Evolutionary conservation across 2,888 invertebrate genomes (phyloP).

Genomic region (Xanthorhoe spadicearia): DNA sequence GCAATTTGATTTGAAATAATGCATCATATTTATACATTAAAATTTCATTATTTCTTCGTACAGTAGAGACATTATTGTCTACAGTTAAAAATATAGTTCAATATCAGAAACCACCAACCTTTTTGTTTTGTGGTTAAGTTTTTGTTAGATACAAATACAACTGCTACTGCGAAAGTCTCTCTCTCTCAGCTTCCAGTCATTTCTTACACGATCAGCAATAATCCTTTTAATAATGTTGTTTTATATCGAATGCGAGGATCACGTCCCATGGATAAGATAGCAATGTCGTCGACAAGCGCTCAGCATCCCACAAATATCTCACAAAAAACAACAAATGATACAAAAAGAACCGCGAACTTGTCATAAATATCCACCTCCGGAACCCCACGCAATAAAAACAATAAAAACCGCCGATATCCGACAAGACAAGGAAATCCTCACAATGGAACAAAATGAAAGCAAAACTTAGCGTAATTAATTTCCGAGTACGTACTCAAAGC

Average conservation of each 20-base stretch:
- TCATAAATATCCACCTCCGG: slow-evolving; percentile 61
- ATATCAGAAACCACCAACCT: too few species aligned
- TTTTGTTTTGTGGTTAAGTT: too few species aligned
- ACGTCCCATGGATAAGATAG: slow-evolving; percentile 53
- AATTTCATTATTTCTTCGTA: too few species aligned
- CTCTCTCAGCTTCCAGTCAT: slow-evolving; percentile 18
- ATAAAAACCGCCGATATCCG: slow-evolving; percentile 53
- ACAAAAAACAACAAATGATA: slow-evolving; percentile 54
- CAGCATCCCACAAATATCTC: slow-evolving; percentile 55
- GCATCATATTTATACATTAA: too few species aligned
- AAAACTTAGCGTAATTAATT: slow-evolving; percentile 81
- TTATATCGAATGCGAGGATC: slow-evolving; percentile 49
- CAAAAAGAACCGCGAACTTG: slow-evolving; percentile 57
- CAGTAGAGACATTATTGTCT: too few species aligned
- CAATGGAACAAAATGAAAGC: slow-evolving; percentile 74
- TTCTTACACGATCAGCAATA: slow-evolving; percentile 28
- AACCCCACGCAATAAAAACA: slow-evolving; percentile 59
- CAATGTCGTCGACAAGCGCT: slow-evolving; percentile 50
- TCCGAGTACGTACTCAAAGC: slow-evolving; percentile 82
- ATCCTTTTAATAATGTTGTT: slow-evolving; percentile 34
- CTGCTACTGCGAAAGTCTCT: neutral
- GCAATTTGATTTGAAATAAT: too few species aligned
- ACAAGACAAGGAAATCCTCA: slow-evolving; percentile 67
- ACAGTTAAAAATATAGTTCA: too few species aligned
- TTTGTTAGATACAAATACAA: too few species aligned